A percentile compares a stretch with the other conserved stretches of the same genome.
Conservation (phyloP, 2,888 invertebrate genomes). For the Lithodes maja region DNA sequence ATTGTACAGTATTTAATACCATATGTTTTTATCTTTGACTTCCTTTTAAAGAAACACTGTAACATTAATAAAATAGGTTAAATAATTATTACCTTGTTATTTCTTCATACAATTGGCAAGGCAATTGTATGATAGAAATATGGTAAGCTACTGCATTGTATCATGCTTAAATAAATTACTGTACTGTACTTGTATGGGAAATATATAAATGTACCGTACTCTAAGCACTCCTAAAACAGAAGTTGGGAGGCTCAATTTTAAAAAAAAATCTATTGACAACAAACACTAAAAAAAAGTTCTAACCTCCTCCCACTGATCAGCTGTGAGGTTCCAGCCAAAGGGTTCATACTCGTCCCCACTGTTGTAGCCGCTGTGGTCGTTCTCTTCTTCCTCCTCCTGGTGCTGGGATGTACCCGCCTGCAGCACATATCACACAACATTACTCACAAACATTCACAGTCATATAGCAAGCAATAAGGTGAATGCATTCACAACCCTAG, state of each 20-base stretch:
- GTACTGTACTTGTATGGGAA: not conserved
- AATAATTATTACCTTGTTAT: too few relatives aligned
- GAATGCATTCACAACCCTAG: too few relatives aligned
- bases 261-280: not conserved
- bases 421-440: not conserved
- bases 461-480: too few relatives aligned
- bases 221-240: too few relatives aligned
- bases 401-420: constrained; percentile 68
- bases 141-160: too few relatives aligned
- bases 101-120: too few relatives aligned
- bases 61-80: too few relatives aligned
- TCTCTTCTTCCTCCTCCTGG: constrained; percentile 53
- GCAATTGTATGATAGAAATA: too few relatives aligned
- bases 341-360: constrained; percentile 70
- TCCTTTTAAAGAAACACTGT: too few relatives aligned
- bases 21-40: too few relatives aligned
- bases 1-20: too few relatives aligned
- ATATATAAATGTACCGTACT: constrained; percentile 3
- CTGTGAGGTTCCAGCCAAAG: constrained; percentile 69
- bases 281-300: constrained; percentile 1
- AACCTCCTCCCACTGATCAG: constrained; percentile 71
- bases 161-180: too few relatives aligned
- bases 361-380: constrained; percentile 70
- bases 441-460: not conserved
- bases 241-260: not conserved